A percentile compares a stretch with the other conserved stretches of the same genome.
These are phyloP conservation scores for Halichondria panicea DNA, from an alignment of 37 sponge, comb jelly and placozoan genomes.

Conservation along the genomic window DNA sequence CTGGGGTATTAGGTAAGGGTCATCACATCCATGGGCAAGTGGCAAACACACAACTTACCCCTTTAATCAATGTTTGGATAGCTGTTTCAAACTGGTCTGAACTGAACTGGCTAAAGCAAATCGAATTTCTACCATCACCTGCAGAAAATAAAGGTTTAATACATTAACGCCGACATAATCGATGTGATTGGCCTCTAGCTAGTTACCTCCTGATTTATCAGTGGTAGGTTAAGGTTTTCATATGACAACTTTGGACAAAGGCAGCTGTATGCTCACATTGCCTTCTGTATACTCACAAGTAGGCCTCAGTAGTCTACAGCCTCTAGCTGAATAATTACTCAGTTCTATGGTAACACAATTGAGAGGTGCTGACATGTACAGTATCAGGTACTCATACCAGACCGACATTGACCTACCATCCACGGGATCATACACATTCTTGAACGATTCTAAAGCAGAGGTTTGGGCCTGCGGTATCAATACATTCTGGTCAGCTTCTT, in stretches of 20 bases:
- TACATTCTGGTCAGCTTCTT: background rate
- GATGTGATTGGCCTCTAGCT: background rate
- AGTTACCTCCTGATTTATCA: too few relatives aligned
- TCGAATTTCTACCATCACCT: conserved; percentile 14
- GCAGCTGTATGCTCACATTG: too few relatives aligned
- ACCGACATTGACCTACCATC: conserved; percentile 12
- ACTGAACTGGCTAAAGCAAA: conserved; percentile 12
- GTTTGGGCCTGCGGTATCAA: conserved; percentile 1
- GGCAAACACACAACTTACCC: background rate
- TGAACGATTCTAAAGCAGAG: conserved; percentile 12
- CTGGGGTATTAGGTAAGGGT: background rate
- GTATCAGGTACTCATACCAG: too few relatives aligned
- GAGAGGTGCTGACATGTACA: too few relatives aligned
- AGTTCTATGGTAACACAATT: too few relatives aligned
- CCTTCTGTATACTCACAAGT: too few relatives aligned
- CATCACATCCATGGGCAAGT: background rate
- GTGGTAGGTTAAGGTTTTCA: too few relatives aligned
- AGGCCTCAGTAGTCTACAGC: too few relatives aligned
- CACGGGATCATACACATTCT: background rate
- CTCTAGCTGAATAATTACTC: too few relatives aligned
- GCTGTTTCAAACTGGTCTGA: background rate
- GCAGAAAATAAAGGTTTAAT: background rate
- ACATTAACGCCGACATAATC: background rate
- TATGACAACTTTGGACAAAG: too few relatives aligned
- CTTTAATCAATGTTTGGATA: background rate